A percentile compares a stretch with the other conserved stretches of the same genome.
Evolutionary conservation across 2,797 vertebrate species (phyloP).

Genomic region (Arnoldichthys spilopterus): DNA sequence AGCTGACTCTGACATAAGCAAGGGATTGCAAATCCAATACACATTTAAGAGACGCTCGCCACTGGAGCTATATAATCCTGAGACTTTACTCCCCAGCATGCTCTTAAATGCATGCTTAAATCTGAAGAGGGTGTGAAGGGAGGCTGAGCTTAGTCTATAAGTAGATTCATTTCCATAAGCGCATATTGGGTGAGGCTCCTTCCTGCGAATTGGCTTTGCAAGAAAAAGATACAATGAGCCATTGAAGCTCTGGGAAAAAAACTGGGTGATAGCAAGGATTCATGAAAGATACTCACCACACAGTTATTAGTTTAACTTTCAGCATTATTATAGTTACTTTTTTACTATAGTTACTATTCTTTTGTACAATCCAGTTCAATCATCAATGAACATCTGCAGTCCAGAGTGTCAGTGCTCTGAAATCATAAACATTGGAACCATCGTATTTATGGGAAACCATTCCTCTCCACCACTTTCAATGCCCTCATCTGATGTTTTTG

Average conservation of each 20-base stretch:
- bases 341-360: not conserved
- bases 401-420: not conserved
- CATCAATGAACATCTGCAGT: not conserved
- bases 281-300: slow-evolving; percentile 15
- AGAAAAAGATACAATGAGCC: not conserved
- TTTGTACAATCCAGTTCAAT: not conserved
- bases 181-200: slow-evolving; percentile 3
- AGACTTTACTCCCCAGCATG: slow-evolving; percentile 53
- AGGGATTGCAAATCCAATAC: slow-evolving; percentile 57
- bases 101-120: slow-evolving; percentile 53
- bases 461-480: too few species aligned
- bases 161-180: slow-evolving; percentile 71
- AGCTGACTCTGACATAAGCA: slow-evolving; percentile 32
- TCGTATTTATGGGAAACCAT: too few species aligned
- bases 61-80: slow-evolving; percentile 45
- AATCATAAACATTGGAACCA: too few species aligned
- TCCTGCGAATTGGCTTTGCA: slow-evolving; percentile 16
- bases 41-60: slow-evolving; percentile 58
- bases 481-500: too few species aligned
- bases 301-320: slow-evolving; percentile 1
- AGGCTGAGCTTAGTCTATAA: slow-evolving; percentile 69
- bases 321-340: not conserved
- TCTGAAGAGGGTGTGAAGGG: slow-evolving; percentile 59
- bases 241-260: not conserved
- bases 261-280: slow-evolving; percentile 16